These are phyloP conservation scores for Piaya cayana DNA, from an alignment of 2,113 vertebrate species.

Conservation along the genomic window DNA sequence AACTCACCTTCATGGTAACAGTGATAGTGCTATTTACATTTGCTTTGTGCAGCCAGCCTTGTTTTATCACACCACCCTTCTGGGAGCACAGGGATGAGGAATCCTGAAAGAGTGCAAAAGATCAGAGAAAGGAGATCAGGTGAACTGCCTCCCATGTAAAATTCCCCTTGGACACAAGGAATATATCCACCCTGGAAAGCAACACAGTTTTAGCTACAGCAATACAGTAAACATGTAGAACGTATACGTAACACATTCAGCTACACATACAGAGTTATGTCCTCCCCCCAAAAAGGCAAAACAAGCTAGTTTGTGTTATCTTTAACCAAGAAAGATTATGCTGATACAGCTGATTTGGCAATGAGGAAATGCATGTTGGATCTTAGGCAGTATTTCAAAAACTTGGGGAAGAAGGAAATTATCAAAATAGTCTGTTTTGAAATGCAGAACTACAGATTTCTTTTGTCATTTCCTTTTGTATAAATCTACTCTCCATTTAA, in stretches of 20 bases:
- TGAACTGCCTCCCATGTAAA: background rate
- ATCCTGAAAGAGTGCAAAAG: conserved; percentile 79
- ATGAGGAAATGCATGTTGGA: background rate
- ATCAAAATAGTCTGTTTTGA: background rate
- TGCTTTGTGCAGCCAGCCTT: conserved; percentile 97
- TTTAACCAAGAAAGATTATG: background rate
- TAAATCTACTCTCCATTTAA: background rate
- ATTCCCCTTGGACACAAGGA: background rate
- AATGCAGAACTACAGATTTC: conserved; percentile 1
- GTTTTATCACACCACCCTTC: conserved; percentile 93
- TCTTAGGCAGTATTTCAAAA: background rate
- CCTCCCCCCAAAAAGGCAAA: background rate
- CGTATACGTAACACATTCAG: rapidly evolving
- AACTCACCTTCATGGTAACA: conserved; percentile 95
- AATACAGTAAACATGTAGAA: background rate
- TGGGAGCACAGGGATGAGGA: conserved; percentile 91
- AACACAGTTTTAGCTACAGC: background rate
- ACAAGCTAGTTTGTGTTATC: background rate
- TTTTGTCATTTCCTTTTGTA: background rate
- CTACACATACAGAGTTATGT: rapidly evolving
- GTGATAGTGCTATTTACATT: conserved; percentile 97
- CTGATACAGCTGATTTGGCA: background rate
- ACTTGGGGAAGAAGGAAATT: background rate
- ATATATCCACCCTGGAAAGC: background rate
- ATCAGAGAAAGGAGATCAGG: background rate